Percentiles rank a stretch among this genome's conserved stretches.
Conservation (phyloP, 2,113 vertebrate genomes). For the Mystacornis crossleyi region DNA sequence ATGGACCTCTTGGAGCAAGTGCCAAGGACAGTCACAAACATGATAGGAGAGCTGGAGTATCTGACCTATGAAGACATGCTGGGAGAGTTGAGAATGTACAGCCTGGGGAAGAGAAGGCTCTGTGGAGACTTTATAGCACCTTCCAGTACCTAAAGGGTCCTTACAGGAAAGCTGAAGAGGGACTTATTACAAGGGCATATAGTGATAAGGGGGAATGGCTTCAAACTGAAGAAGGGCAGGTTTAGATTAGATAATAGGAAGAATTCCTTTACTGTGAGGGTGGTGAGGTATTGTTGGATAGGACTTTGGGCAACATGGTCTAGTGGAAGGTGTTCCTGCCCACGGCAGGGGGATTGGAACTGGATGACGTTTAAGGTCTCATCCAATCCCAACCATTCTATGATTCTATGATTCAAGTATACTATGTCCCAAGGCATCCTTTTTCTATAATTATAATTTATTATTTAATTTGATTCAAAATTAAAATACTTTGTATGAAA, state of each 20-base stretch:
- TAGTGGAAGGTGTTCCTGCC: not conserved
- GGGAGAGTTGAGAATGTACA: not conserved
- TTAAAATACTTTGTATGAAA: conserved; percentile 37
- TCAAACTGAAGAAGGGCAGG: not conserved
- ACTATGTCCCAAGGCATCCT: not conserved
- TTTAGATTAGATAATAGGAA: not conserved
- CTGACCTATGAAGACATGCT: not conserved
- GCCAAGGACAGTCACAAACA: not conserved
- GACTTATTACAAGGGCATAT: not conserved
- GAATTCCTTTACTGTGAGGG: not conserved
- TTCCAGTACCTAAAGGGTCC: not conserved
- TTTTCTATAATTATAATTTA: conserved; percentile 24
- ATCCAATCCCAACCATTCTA: not conserved
- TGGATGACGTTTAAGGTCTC: not conserved
- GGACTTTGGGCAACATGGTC: not conserved
- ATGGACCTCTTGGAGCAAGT: not conserved
- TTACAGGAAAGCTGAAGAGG: not conserved
- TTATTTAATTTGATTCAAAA: conserved; percentile 30
- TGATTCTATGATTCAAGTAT: not conserved
- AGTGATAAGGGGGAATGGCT: not conserved
- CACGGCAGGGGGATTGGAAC: not conserved
- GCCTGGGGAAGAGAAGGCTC: not conserved
- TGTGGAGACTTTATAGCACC: not conserved
- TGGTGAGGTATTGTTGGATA: not conserved
- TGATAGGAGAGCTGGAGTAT: not conserved